phyloP scores from a whole-genome alignment of 2,797 vertebrate species.

The Coccyzus lansbergi region DNA sequence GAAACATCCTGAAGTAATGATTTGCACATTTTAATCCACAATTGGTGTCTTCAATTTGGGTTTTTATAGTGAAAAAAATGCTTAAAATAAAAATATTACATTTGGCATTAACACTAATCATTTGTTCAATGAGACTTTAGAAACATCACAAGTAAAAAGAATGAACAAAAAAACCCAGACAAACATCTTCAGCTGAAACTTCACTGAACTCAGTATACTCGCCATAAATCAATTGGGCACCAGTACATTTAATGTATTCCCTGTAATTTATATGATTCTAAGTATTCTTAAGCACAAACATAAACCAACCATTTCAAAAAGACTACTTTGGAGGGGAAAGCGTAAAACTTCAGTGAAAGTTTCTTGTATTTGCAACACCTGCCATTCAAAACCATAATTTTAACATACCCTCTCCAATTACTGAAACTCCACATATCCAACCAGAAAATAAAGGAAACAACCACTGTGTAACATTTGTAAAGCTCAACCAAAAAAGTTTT shows the following conservation, averaged over 20 bases:
- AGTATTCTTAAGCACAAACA: background rate
- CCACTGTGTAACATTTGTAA: accelerated
- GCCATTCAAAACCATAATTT: background rate
- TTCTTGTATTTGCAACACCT: background rate
- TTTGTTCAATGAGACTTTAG: background rate
- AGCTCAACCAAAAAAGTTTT: background rate
- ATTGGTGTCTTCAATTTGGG: background rate
- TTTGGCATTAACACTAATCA: background rate
- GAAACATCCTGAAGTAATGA: background rate
- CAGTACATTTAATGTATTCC: background rate
- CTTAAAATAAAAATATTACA: background rate
- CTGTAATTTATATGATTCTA: background rate
- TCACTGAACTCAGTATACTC: background rate
- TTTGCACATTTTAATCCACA: background rate
- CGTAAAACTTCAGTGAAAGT: background rate
- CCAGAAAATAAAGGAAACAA: background rate
- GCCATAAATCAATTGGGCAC: background rate
- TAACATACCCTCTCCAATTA: background rate
- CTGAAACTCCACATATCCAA: background rate
- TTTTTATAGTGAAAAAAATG: background rate
- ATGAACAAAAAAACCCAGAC: background rate
- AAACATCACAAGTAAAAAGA: background rate
- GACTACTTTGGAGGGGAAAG: background rate
- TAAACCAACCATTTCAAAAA: background rate
- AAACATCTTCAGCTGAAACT: background rate